Evolutionary conservation across 2,888 invertebrate genomes (phyloP).

Genomic region (Terebella lapidaria): DNA sequence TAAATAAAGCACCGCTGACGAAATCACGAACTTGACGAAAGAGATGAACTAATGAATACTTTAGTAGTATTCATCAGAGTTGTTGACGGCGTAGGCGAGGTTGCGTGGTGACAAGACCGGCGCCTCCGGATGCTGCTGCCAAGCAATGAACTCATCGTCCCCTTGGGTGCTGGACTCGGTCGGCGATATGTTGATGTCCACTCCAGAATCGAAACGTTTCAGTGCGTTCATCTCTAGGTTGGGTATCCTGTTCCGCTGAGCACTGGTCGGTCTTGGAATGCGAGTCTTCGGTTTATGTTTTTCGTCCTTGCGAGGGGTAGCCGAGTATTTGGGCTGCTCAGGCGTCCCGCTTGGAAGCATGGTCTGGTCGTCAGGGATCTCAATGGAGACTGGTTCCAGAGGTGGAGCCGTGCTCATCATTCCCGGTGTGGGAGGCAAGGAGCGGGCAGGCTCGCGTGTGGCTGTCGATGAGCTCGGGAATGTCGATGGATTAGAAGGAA

Average conservation of each 20-base stretch:
- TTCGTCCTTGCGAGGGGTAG: neutral
- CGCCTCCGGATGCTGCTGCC: neutral
- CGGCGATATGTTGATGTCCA: slow-evolving; percentile 21
- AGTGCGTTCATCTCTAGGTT: neutral
- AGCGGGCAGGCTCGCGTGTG: neutral
- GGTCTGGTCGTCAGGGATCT: neutral
- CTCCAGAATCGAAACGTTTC: slow-evolving; percentile 27
- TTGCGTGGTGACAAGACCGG: neutral
- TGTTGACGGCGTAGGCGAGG: neutral
- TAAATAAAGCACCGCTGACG: too few species aligned
- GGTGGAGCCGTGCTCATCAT: neutral
- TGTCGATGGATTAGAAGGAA: neutral
- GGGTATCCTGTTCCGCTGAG: neutral
- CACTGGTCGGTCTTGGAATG: neutral
- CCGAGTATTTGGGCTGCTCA: neutral
- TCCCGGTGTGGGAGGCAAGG: neutral
- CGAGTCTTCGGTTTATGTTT: neutral
- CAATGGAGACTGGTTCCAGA: neutral
- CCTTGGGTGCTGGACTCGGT: neutral
- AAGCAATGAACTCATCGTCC: neutral
- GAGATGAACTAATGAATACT: too few species aligned
- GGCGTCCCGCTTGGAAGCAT: neutral
- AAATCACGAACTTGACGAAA: too few species aligned
- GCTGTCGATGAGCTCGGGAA: neutral
- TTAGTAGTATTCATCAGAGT: neutral